phyloP scores from a whole-genome alignment of 2,888 invertebrate genomes.

The Tenthredo livida region DNA sequence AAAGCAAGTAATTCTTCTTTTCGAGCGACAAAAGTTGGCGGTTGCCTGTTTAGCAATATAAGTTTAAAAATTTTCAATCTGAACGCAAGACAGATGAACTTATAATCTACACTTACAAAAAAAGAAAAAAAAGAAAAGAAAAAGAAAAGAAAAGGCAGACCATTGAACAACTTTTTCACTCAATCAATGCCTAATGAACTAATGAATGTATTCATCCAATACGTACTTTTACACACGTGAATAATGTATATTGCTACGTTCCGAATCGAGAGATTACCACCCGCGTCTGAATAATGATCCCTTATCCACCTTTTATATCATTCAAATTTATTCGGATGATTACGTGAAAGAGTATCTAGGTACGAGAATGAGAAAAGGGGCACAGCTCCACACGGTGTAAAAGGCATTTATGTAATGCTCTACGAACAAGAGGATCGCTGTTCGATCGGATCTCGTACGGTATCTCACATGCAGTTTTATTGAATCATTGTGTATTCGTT shows the following conservation, averaged over 20 bases:
- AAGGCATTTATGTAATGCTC: neutral
- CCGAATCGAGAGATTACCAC: neutral
- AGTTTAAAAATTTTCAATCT: neutral
- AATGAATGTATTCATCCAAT: neutral
- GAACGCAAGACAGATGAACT: neutral
- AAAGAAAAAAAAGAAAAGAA: neutral
- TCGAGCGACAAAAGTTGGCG: conserved; percentile 29
- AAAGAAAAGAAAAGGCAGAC: neutral
- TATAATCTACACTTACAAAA: neutral
- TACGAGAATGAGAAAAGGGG: neutral
- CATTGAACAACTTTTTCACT: neutral
- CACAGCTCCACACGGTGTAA: neutral
- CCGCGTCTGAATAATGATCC: neutral
- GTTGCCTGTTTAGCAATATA: conserved; percentile 45
- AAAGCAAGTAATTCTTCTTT: conserved; percentile 42
- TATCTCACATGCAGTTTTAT: neutral
- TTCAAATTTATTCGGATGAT: neutral
- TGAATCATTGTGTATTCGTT: neutral
- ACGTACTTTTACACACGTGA: neutral
- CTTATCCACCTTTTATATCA: neutral
- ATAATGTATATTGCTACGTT: neutral
- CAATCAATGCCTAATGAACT: neutral
- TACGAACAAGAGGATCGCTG: neutral
- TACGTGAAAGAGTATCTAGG: neutral
- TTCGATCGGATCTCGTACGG: neutral